Base-by-base conservation (phyloP, 2,888 invertebrate genomes). In the Salticus scenicus region DNA sequence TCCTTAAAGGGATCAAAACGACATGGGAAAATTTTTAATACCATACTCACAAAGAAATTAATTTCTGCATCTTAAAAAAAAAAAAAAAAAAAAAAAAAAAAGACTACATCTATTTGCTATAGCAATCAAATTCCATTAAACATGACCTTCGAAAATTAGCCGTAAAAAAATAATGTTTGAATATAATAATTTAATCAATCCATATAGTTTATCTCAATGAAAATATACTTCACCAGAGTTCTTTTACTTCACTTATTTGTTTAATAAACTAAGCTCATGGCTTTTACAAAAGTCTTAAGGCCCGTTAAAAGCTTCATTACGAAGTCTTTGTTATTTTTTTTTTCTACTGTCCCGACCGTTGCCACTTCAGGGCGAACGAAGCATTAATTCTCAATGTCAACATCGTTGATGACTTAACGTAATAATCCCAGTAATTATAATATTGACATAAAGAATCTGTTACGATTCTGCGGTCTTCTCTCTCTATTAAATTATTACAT, bases 371-470 rank as follows among this genome's bases (percentile, higher is more conserved):
- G 72, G 51, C 64, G 47, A 76, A 57, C 67, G 73, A 84, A 69
- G 83, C 76, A 84, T 84, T 84, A 84, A 84, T 84, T 84, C 83
- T 77, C 83, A 84, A 77, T 84, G 83, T 84, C 83, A 84, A 84
- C 83, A 84, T 67, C 77, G 77, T 73, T 84, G 83, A 84, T 84
- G 83, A 84, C 83, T 84, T 84, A 84, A 84, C 83, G 83, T 84
- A 84, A 84, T 84, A 84, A 84, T 84, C 83, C 76, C 67, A 67
- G 83, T 84, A 84, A 84, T 84, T 84, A 84, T 84, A 84, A 84
- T 84, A 84, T 84, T 84, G 77, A 84, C 83, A 84, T 84, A 84
- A 84, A 84, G 83, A 84, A 84, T 84, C 83, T 84, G 83, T 84
- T 84, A 63, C 83, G 77, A 77, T 71, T 84, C 83, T 84, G 83